Evolutionary conservation across 1,140 invertebrate species (phyloP), one percentile per base, ranked within the genome.

Genomic region (Saccostrea glomerata): DNA sequence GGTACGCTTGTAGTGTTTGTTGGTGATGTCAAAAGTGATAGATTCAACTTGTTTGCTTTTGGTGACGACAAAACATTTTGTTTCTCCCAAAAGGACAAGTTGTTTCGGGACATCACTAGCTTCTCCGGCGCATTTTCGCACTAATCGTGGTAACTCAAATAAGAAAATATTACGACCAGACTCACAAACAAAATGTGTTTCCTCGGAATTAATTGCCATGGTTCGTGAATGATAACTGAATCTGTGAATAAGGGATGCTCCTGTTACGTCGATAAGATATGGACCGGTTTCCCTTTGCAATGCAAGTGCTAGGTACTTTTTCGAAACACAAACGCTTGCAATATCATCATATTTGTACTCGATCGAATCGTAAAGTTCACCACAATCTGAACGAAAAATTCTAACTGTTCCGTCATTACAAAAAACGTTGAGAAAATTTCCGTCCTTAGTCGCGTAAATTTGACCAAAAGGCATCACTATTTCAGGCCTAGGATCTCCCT

Each of bases 211-310:
- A 3, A 99, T 95, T 20, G 98, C 97, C 82, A 99, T 95, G 91
- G 98, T 97, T 94, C 98, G 98, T 96, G 93, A 98, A 97, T 86
- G 98, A 95, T 0, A 98, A 11, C 87, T 88, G 70, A 93, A 93
- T 77, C 90, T 91, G 77, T 93, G 92, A 15, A 93, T 40, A 15
- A 92, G 73, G n/a, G 84, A 84, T 54, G 89, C 88, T 17, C 87
- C 82, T 47, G 92, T 97, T 93, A 99, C 96, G 95, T 99, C 98
- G 89, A 94, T 88, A 11, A 94, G 88, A 60, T 90, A 90, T 0
- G 93, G 93, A 6, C 98, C 98, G 0, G 98, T 98, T 25, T 97
- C 97, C 36, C 99, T 95, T 95, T 99, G 98, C 97, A 98, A 98
- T 15, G 98, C 98, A 89, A 99, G 92, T 12, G 91, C 91, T 30